Evolutionary conservation across 2,888 invertebrate genomes (phyloP).

Genomic region (Thera obeliscata): DNA sequence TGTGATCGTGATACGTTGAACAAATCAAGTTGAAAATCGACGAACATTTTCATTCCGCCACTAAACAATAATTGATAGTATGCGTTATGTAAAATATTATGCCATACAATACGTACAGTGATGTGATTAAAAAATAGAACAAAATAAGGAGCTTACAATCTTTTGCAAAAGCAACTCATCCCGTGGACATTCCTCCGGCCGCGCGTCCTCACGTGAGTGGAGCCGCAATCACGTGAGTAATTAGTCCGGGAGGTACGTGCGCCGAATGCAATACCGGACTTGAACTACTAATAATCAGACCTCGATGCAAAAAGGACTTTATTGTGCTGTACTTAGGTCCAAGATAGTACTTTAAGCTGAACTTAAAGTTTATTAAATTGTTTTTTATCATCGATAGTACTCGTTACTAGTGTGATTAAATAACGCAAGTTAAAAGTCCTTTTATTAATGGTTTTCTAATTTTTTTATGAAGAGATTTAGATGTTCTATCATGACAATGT

Average conservation of each 20-base stretch:
- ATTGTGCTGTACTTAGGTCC: background rate
- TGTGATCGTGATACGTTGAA: too few species aligned
- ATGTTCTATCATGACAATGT: too few species aligned
- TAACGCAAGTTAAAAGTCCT: too few species aligned
- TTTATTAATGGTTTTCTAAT: too few species aligned
- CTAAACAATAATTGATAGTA: too few species aligned
- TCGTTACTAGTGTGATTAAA: too few species aligned
- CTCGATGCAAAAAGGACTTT: slow-evolving; percentile 2
- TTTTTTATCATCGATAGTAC: too few species aligned
- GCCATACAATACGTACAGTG: background rate
- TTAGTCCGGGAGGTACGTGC: slow-evolving; percentile 55
- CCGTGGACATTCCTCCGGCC: slow-evolving; percentile 14
- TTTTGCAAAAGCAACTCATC: background rate
- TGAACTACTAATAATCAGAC: background rate
- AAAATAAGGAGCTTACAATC: background rate
- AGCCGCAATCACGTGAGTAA: slow-evolving; percentile 56
- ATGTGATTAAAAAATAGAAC: background rate
- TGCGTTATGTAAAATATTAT: too few species aligned
- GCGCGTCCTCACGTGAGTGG: slow-evolving; percentile 1
- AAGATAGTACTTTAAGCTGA: background rate
- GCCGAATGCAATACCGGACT: slow-evolving; percentile 42
- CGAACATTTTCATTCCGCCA: too few species aligned
- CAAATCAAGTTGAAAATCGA: too few species aligned
- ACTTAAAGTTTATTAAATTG: too few species aligned
- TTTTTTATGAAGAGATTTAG: too few species aligned